Base-by-base conservation (phyloP, 2,113 vertebrate species). In the Tapirus terrestris region DNA sequence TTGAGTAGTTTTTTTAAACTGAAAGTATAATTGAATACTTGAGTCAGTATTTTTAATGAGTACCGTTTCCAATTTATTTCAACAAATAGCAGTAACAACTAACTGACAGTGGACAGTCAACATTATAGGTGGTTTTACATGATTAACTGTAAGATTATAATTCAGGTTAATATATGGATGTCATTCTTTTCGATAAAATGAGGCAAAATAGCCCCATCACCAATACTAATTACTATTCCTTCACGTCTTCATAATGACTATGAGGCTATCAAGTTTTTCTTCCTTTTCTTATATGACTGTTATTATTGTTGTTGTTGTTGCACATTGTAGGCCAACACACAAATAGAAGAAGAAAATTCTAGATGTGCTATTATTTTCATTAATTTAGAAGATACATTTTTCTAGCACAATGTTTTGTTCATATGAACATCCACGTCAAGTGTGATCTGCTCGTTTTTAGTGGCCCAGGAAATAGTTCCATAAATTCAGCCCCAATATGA, bases 91-190 rank as follows among this genome's bases (percentile, higher is more conserved):
- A 76, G 76, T 85, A 56, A 72, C 31, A 75, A 70, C 79, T 20
- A 94, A 43, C 45, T 95, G 48, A 91, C 5, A 67, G 21, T 33
- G 76, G 51, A 2, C 13, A 84, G 27, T 87, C 39, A 91, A 53
- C 29, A 80, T 88, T 92, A 17, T 58, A 93, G 53, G 23, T 93
- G 36, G 20, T 84, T 98, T 96, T 87, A 17, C 6, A 25, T 92
- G 27, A 76, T 70, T 84, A 85, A 70, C 14, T 86, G 1, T 16
- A 88, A 92, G 7, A 61, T 68, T 36, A 63, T n/a, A 76, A 61
- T 67, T 58, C 16, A 48, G 76, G 61, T 91, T 56, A 83, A 48
- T 29, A 14, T 33, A 23, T 39, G 10, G 33, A 53, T 36, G 2
- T 14, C 9, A 45, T 13, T 65, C 10, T 31, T 61, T 87, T 84